Conservation (phyloP, 2,888 invertebrate genomes). For the Cerceris rybyensis region DNA sequence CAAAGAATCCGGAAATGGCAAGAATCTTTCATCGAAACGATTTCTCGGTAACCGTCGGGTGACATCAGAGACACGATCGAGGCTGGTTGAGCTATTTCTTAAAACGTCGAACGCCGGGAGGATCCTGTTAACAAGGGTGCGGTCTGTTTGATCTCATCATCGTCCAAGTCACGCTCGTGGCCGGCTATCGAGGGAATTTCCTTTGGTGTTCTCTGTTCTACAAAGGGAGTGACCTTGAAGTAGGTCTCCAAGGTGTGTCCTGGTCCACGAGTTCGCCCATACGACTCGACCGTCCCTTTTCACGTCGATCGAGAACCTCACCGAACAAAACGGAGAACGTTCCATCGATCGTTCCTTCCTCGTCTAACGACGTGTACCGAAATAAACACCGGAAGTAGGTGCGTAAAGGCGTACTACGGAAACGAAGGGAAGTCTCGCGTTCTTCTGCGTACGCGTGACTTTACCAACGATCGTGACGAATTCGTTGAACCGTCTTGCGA, state of each 20-base stretch:
- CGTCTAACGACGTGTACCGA: background rate
- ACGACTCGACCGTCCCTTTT: background rate
- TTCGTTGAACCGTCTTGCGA: slow-evolving; percentile 54
- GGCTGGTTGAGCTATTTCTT: slow-evolving; percentile 16
- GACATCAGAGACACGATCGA: too few relatives aligned
- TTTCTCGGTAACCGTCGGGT: too few relatives aligned
- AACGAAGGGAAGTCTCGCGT: background rate
- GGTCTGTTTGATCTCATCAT: slow-evolving; percentile 60
- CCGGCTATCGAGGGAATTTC: slow-evolving; percentile 38
- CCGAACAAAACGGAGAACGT: background rate
- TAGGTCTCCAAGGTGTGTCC: slow-evolving; percentile 28
- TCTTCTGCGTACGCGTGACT: slow-evolving; percentile 18
- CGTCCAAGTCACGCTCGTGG: slow-evolving; percentile 25
- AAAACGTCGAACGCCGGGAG: slow-evolving; percentile 33
- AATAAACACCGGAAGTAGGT: background rate
- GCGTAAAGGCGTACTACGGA: background rate
- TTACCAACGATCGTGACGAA: slow-evolving; percentile 43
- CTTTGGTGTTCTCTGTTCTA: slow-evolving; percentile 4
- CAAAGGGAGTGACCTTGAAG: slow-evolving; percentile 31
- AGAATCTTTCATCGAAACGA: too few relatives aligned
- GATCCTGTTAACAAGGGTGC: slow-evolving; percentile 54
- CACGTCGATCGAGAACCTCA: background rate
- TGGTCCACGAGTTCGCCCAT: slow-evolving; percentile 3
- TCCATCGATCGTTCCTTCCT: background rate
- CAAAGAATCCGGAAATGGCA: too few relatives aligned